Evolutionary conservation across 2,888 invertebrate genomes (phyloP).

Genomic region (Chelonus formosanus): DNA sequence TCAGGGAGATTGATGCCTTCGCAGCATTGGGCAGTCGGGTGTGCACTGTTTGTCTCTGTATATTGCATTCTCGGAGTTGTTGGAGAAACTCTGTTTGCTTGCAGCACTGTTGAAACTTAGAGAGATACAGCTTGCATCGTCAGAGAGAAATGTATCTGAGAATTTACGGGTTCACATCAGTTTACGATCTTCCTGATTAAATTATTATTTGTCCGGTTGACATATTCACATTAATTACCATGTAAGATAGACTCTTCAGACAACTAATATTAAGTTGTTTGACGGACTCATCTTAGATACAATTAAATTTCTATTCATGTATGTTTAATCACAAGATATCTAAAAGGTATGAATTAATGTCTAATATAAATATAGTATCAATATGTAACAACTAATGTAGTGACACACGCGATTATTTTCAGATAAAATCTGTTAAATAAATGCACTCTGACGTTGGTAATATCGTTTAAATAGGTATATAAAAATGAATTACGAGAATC

Average conservation of each 20-base stretch:
- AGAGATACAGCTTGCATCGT: constrained; percentile 11
- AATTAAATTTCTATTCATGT: too few relatives aligned
- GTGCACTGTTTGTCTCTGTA: constrained; percentile 7
- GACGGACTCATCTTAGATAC: too few relatives aligned
- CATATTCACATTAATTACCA: constrained; percentile 30
- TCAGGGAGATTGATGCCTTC: constrained; percentile 21
- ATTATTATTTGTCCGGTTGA: constrained; percentile 35
- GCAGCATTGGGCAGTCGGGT: constrained; percentile 1
- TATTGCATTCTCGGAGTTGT: constrained; percentile 20
- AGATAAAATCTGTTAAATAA: too few relatives aligned
- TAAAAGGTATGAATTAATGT: too few relatives aligned
- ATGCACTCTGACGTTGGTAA: too few relatives aligned
- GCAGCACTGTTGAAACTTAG: constrained; percentile 12
- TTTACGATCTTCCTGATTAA: constrained; percentile 33
- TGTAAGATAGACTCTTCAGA: constrained; percentile 15
- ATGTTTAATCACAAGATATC: too few relatives aligned
- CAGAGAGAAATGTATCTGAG: constrained; percentile 13
- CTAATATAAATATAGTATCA: too few relatives aligned
- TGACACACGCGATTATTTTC: too few relatives aligned
- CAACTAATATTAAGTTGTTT: constrained; percentile 9
- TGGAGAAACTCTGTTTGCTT: constrained; percentile 15
- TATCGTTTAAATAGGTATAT: too few relatives aligned
- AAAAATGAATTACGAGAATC: too few relatives aligned
- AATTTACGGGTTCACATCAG: constrained; percentile 18
- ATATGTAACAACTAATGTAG: too few relatives aligned